phyloP scores from a whole-genome alignment of 2,113 vertebrate species.

The Saguinus imperator region DNA sequence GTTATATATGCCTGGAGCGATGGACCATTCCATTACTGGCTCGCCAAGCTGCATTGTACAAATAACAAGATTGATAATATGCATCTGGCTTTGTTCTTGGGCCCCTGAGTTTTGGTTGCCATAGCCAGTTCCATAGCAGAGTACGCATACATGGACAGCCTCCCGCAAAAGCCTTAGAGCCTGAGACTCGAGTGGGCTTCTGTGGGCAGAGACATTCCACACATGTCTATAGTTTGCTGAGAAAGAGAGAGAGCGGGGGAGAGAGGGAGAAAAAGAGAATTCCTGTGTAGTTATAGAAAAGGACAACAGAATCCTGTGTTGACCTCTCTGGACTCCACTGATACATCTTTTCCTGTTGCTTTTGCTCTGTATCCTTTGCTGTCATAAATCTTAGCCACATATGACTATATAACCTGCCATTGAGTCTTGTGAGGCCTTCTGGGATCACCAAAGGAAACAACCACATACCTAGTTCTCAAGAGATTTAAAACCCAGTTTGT shows the following conservation, averaged over 20 bases:
- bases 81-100: neutral
- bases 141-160: neutral
- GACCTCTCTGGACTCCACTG: neutral
- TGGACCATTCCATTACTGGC: neutral
- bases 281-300: neutral
- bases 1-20: neutral
- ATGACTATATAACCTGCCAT: neutral
- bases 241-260: neutral
- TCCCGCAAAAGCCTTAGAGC: neutral
- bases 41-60: neutral
- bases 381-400: neutral
- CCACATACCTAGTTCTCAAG: neutral
- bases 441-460: neutral
- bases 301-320: neutral
- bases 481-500: conserved; percentile 31
- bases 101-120: neutral
- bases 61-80: neutral
- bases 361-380: neutral
- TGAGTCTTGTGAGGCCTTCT: neutral
- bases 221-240: neutral
- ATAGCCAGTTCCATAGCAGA: neutral
- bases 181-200: neutral
- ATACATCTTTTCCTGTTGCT: neutral
- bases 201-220: neutral
- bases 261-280: neutral